Conservation (phyloP, 2,797 vertebrate genomes). For the Gobio occitaniae region DNA sequence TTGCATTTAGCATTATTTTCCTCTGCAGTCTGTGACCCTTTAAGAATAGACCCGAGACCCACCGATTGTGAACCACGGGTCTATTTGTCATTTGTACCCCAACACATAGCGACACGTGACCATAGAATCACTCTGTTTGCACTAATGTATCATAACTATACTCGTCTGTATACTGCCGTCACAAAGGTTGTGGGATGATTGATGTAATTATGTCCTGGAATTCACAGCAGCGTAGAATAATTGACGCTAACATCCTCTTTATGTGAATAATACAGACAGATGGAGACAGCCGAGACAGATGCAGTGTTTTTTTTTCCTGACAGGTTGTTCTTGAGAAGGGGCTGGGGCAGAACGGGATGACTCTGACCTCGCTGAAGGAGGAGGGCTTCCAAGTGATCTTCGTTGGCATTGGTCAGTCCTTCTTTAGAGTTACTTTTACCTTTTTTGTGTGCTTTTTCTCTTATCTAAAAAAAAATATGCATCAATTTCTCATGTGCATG, state of each 20-base stretch:
- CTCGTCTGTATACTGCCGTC: constrained; percentile 16
- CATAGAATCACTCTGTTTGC: constrained; percentile 23
- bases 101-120: constrained; percentile 22
- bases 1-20: constrained; percentile 1
- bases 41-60: constrained; percentile 11
- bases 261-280: constrained; percentile 48
- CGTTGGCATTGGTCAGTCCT: constrained; percentile 44
- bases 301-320: constrained; percentile 4
- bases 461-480: neutral
- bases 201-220: constrained; percentile 48
- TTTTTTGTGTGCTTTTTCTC: neutral
- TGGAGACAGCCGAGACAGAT: constrained; percentile 37
- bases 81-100: constrained; percentile 29
- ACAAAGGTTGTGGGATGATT: constrained; percentile 46
- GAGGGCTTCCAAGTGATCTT: constrained; percentile 37
- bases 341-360: constrained; percentile 49
- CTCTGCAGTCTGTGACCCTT: neutral
- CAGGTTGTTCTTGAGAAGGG: constrained; percentile 53
- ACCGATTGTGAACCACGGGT: neutral
- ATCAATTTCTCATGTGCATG: neutral
- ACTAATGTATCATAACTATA: constrained; percentile 49
- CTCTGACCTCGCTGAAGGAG: constrained; percentile 50
- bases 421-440: neutral
- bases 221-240: constrained; percentile 45
- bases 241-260: constrained; percentile 50